These are phyloP conservation scores for Melanaphis sacchari DNA, from an alignment of 1,140 invertebrate genomes.

Conservation along the genomic window DNA sequence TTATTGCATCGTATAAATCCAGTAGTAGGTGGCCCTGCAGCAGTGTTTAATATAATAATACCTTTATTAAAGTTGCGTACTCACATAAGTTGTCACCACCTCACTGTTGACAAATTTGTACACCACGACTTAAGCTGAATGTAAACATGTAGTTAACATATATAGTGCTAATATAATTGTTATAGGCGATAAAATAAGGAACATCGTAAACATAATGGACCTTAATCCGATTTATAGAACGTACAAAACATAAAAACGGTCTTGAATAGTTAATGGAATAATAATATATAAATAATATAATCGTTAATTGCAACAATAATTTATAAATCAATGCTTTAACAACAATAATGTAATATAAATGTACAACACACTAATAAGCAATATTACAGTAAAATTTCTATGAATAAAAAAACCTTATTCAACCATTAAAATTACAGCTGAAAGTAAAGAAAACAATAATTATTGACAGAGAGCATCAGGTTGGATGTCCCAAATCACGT, in stretches of 20 bases:
- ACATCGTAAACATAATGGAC: neutral
- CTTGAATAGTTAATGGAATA: neutral
- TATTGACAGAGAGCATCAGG: neutral
- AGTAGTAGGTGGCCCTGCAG: neutral
- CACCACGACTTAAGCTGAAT: neutral
- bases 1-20: no score
- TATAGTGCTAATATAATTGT: neutral
- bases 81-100: neutral
- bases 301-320: neutral
- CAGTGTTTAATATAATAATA: neutral
- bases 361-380: no score
- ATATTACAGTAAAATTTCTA: neutral
- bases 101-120: neutral
- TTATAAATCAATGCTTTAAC: neutral
- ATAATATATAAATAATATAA: neutral
- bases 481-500: neutral
- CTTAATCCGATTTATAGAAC: neutral
- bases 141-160: neutral
- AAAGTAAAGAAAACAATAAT: neutral
- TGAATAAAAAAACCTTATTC: neutral
- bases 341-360: neutral
- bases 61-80: neutral
- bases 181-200: neutral
- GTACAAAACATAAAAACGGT: neutral
- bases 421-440: neutral